Evolutionary conservation across 2,113 vertebrate species (phyloP).

Genomic region (Neopipo cinnamomea): DNA sequence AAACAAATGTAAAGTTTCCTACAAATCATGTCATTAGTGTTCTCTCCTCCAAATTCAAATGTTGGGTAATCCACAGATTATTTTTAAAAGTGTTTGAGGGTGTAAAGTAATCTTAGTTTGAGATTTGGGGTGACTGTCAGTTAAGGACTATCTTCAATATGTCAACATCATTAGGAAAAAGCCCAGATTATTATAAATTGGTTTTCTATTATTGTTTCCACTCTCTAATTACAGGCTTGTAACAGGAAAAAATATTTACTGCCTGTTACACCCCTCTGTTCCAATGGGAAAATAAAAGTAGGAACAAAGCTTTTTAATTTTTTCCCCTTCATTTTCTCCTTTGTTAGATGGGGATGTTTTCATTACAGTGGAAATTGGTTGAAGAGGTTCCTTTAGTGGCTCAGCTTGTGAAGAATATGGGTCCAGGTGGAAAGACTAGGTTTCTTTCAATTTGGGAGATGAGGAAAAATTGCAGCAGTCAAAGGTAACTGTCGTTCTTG

Average conservation of each 20-base stretch:
- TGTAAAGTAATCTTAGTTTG: background rate
- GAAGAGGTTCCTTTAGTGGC: background rate
- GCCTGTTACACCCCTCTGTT: constrained; percentile 1
- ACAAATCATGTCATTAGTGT: background rate
- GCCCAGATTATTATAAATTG: background rate
- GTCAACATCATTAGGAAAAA: background rate
- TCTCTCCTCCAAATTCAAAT: background rate
- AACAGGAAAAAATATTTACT: background rate
- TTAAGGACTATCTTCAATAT: background rate
- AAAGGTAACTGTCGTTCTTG: background rate
- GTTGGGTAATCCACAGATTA: background rate
- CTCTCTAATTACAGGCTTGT: background rate
- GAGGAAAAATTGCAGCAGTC: background rate
- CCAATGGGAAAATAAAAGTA: constrained; percentile 18
- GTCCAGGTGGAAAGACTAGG: background rate
- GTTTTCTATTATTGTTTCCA: background rate
- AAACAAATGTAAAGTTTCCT: background rate
- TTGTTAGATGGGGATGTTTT: background rate
- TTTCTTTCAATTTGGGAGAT: background rate
- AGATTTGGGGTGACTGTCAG: background rate
- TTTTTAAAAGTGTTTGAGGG: background rate
- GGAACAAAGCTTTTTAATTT: background rate
- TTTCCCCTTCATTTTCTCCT: background rate
- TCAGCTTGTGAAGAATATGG: background rate
- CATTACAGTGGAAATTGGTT: background rate